Base-by-base conservation (phyloP, 2,113 vertebrate genomes). In the Podiceps cristatus region DNA sequence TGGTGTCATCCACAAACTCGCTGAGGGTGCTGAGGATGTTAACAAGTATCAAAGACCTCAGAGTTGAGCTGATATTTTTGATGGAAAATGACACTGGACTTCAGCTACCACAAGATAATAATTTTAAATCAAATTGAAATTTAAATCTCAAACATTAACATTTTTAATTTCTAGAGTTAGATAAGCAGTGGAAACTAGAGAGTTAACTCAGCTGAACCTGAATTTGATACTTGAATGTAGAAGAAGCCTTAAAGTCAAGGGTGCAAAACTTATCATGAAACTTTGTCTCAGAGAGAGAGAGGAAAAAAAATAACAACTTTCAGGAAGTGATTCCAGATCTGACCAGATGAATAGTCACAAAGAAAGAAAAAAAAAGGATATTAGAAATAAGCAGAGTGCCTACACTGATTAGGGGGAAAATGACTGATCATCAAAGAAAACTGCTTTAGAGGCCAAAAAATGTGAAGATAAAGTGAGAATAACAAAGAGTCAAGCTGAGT, bases 401-500 rank as follows among this genome's bases (percentile, higher is more conserved):
- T 78, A 81, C 68, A 89, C 3, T 87, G 56, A 91, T 95, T 87
- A 93, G 20, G 44, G 35, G 4, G 4, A 89, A 95, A 96, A 94
- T 56, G 23, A 89, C 25, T 78, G 76, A 96, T 95, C 86, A 95
- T 96, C 89, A 87, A 96, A 96, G 59, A 94, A 94, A 81, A 67
- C 64, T 96, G 60, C 37, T 52, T 86, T 23, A 84, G 59, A 95
- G 47, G 60, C 60, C 80, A 93, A 94, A 89, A 96, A 81, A 78
- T 24, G 11, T 72, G 77, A 44, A 94, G 86, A 85, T 81, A 96
- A 95, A 93, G 40, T 87, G 86, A 89, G 68, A 94, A 94, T 89
- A 95, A 74, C 73, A 94, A 88, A 92, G 79, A 92, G 47, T 91
- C 92, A 96, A 90, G 87, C 80, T 94, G 96, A 86, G 92, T 62